Evolutionary conservation across 2,113 vertebrate genomes (phyloP).

Genomic region (Bufo gargarizans): DNA sequence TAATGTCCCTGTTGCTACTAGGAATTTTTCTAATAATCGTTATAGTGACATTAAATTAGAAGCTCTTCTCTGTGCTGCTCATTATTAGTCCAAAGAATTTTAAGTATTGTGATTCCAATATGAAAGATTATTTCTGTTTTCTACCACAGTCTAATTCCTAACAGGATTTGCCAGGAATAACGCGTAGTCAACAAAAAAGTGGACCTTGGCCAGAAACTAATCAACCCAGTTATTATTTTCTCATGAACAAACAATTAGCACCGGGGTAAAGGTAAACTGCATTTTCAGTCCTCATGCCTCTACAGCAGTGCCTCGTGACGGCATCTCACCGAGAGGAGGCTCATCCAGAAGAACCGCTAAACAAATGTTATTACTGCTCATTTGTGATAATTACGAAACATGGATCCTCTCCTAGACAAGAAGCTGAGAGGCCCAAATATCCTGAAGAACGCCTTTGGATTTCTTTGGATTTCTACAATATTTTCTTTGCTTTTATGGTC

Average conservation of each 20-base stretch:
- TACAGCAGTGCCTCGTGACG: neutral
- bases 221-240: neutral
- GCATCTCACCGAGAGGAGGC: neutral
- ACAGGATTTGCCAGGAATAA: neutral
- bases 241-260: neutral
- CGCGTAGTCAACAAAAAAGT: neutral
- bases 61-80: too few relatives aligned
- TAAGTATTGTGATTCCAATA: neutral
- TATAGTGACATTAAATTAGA: too few relatives aligned
- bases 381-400: constrained; percentile 9
- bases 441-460: constrained; percentile 16
- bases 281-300: neutral
- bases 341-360: neutral
- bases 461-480: constrained; percentile 11
- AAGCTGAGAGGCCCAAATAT: constrained; percentile 3
- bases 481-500: neutral
- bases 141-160: neutral
- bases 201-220: constrained; percentile 17
- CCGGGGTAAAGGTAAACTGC: constrained; percentile 1
- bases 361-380: constrained; percentile 17
- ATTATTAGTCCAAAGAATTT: too few relatives aligned
- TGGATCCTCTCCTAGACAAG: neutral
- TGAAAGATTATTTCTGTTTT: neutral
- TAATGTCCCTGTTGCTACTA: too few relatives aligned
- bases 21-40: too few relatives aligned